These are phyloP conservation scores for Otis tarda DNA, from an alignment of 2,113 vertebrate species.

Conservation along the genomic window DNA sequence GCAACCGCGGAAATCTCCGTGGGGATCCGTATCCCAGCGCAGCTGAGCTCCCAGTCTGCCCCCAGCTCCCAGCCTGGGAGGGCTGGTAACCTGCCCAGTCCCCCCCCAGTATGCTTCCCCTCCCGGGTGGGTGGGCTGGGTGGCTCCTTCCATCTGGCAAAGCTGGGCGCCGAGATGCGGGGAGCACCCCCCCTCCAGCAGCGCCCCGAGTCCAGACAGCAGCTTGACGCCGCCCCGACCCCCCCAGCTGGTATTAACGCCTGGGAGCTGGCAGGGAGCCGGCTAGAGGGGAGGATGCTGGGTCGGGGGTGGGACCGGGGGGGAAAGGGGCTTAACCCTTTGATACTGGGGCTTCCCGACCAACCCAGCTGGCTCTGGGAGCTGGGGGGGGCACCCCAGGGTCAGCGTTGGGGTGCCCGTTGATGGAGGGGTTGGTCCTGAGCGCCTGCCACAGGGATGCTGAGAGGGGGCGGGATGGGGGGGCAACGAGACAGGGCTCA, in stretches of 20 bases:
- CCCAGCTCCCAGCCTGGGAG: background rate
- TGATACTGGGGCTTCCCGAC: background rate
- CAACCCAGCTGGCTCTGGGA: background rate
- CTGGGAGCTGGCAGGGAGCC: conserved; percentile 41
- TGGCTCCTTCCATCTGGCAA: conserved; percentile 15
- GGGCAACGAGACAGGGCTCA: background rate
- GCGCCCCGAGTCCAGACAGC: conserved; percentile 10
- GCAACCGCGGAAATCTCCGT: background rate
- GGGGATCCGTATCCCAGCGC: background rate
- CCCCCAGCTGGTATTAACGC: conserved; percentile 49
- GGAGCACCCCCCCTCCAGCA: background rate
- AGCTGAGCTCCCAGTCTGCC: background rate
- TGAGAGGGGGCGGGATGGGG: too few relatives aligned
- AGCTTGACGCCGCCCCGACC: background rate
- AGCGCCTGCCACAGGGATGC: too few relatives aligned
- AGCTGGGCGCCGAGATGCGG: background rate
- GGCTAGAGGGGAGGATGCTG: background rate
- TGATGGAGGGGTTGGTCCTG: too few relatives aligned
- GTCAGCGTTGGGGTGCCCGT: too few relatives aligned
- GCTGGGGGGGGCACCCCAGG: too few relatives aligned
- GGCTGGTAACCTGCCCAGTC: background rate
- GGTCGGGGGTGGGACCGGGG: background rate
- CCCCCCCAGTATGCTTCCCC: background rate
- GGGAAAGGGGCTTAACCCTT: conserved; percentile 45
- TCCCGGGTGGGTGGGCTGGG: background rate